Percentiles rank a stretch among this genome's conserved stretches.
Evolutionary conservation across 2,888 invertebrate genomes (phyloP).

Genomic region (Nomada ferruginata): DNA sequence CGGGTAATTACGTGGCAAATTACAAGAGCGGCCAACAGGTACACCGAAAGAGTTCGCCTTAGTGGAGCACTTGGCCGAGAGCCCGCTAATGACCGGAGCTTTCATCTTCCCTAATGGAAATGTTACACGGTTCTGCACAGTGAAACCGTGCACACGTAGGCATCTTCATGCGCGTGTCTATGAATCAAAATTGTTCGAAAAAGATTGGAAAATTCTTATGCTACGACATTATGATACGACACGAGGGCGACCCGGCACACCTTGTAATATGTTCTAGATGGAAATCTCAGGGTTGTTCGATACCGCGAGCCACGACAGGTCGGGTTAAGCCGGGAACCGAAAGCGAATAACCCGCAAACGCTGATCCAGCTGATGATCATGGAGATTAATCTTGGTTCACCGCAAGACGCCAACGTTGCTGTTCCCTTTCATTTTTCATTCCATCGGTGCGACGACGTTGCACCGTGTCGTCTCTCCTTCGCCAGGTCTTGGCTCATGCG

Average conservation of each 20-base stretch:
- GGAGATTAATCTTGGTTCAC: slow-evolving; percentile 67
- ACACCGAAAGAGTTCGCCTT: slow-evolving; percentile 25
- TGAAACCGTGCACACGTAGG: background rate
- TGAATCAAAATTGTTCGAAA: too few relatives aligned
- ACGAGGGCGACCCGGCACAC: too few relatives aligned
- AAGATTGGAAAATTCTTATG: too few relatives aligned
- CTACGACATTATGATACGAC: too few relatives aligned
- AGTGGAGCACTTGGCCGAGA: background rate
- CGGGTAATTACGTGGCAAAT: slow-evolving; percentile 41
- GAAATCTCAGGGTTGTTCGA: slow-evolving; percentile 30
- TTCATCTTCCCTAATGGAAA: slow-evolving; percentile 30
- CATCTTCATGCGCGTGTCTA: too few relatives aligned
- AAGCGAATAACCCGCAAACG: slow-evolving; percentile 54
- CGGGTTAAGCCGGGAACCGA: slow-evolving; percentile 41
- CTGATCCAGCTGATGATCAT: slow-evolving; percentile 61
- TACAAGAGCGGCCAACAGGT: slow-evolving; percentile 25
- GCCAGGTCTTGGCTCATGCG: slow-evolving; percentile 14
- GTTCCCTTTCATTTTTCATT: slow-evolving; percentile 62
- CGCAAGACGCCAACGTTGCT: slow-evolving; percentile 51
- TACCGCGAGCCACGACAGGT: slow-evolving; percentile 37
- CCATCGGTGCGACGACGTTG: slow-evolving; percentile 37
- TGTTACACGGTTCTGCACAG: slow-evolving; percentile 5
- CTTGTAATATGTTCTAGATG: slow-evolving; percentile 2
- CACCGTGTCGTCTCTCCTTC: slow-evolving; percentile 12
- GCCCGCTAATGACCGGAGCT: slow-evolving; percentile 23